A percentile compares a stretch with the other conserved stretches of the same genome.
Evolutionary conservation across 2,797 vertebrate species (phyloP).

Genomic region (Calcarius lapponicus): DNA sequence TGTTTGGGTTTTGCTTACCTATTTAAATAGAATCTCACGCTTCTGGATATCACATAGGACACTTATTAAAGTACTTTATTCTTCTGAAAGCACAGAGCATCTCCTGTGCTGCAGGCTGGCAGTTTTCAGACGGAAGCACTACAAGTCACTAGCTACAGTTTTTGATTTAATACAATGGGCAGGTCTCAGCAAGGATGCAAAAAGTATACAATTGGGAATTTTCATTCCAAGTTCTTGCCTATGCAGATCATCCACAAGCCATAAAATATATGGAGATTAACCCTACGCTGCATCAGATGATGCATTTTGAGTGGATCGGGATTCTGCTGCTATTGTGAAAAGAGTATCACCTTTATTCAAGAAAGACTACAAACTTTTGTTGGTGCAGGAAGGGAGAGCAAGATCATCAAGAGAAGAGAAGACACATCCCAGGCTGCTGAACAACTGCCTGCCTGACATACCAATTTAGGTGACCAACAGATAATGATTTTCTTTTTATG

Average conservation of each 20-base stretch:
- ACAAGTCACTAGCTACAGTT: not conserved
- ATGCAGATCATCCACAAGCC: not conserved
- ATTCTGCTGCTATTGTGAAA: not conserved
- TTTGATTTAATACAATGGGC: not conserved
- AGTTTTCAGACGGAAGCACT: not conserved
- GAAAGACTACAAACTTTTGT: not conserved
- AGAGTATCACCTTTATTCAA: not conserved
- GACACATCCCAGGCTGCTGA: not conserved
- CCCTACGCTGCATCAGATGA: not conserved
- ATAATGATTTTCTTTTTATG: not conserved
- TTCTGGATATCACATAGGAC: not conserved
- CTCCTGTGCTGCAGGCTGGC: not conserved
- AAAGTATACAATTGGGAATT: not conserved
- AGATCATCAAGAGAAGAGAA: not conserved
- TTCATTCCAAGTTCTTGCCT: not conserved
- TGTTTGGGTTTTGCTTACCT: not conserved
- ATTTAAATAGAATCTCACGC: not conserved
- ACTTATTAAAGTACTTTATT: not conserved
- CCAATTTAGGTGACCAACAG: not conserved
- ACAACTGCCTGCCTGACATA: not conserved
- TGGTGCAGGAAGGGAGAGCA: not conserved
- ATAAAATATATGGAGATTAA: not conserved
- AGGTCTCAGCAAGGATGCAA: not conserved
- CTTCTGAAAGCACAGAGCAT: not conserved
- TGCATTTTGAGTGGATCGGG: not conserved